Percentiles rank a stretch among this genome's conserved stretches.
Conservation (phyloP, 2,888 invertebrate species). For the Trachelus stipa region DNA sequence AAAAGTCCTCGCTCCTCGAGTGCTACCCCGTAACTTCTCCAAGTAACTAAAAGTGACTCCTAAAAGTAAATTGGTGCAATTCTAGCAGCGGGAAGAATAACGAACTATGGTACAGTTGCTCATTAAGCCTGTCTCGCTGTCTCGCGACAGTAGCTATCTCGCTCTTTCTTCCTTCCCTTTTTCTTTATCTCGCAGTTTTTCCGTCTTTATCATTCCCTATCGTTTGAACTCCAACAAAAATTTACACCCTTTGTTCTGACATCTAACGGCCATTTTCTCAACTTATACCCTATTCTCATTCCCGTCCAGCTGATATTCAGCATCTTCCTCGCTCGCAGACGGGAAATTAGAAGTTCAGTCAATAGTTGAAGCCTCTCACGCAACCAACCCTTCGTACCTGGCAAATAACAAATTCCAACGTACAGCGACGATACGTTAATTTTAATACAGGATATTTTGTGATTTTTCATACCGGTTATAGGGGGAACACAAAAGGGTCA, state of each 20-base stretch:
- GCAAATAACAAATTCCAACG: background rate
- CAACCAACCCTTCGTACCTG: background rate
- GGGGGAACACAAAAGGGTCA: background rate
- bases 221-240: background rate
- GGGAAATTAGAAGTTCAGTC: background rate
- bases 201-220: background rate
- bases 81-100: background rate
- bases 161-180: background rate
- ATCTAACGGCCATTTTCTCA: background rate
- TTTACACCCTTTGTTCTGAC: background rate
- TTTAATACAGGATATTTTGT: background rate
- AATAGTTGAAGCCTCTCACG: background rate
- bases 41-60: slow-evolving; percentile 14
- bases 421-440: background rate
- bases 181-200: background rate
- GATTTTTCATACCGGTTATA: background rate
- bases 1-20: background rate
- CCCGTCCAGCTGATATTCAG: background rate
- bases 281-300: background rate
- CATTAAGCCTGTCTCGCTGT: slow-evolving; percentile 4
- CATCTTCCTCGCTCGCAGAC: background rate
- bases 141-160: slow-evolving; percentile 12
- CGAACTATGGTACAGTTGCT: slow-evolving; percentile 6
- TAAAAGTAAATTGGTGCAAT: slow-evolving; percentile 12
- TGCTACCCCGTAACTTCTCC: slow-evolving; percentile 2